Evolutionary conservation across 2,797 vertebrate species (phyloP).

Genomic region (Phoxinus dragarum): DNA sequence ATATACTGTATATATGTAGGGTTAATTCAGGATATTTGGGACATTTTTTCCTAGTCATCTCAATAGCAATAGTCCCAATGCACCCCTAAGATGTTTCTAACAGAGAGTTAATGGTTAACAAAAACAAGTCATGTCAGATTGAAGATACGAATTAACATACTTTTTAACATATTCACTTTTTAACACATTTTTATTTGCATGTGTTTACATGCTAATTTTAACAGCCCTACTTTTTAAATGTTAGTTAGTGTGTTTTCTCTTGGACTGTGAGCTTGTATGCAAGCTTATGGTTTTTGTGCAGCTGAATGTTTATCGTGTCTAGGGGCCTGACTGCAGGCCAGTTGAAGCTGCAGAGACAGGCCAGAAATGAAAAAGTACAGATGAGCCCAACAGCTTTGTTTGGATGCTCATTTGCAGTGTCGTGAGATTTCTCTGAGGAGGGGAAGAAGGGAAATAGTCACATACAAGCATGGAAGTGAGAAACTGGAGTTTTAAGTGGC

Average conservation of each 20-base stretch:
- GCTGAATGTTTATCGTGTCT: conserved; percentile 65
- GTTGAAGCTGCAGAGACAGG: conserved; percentile 57
- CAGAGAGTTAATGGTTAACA: not conserved
- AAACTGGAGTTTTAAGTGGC: conserved; percentile 46
- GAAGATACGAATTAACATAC: not conserved
- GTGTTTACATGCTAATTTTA: not conserved
- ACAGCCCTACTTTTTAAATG: conserved; percentile 9
- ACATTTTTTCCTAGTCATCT: not conserved
- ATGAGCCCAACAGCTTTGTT: conserved; percentile 68
- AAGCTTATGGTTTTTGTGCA: conserved; percentile 54
- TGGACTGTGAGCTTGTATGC: not conserved
- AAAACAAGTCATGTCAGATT: not conserved
- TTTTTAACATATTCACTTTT: not conserved
- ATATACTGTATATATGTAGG: not conserved
- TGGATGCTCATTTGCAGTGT: conserved; percentile 68
- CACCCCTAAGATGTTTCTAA: not conserved
- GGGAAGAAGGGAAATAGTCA: conserved; percentile 36
- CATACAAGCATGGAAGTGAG: conserved; percentile 10
- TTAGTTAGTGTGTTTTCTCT: conserved; percentile 10
- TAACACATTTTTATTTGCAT: not conserved
- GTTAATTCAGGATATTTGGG: not conserved
- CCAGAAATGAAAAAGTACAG: conserved; percentile 70
- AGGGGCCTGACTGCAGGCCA: conserved; percentile 61
- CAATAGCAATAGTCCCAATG: not conserved
- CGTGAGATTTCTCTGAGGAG: conserved; percentile 47